phyloP scores from a whole-genome alignment of 2,113 vertebrate genomes.

The Pandion haliaetus region DNA sequence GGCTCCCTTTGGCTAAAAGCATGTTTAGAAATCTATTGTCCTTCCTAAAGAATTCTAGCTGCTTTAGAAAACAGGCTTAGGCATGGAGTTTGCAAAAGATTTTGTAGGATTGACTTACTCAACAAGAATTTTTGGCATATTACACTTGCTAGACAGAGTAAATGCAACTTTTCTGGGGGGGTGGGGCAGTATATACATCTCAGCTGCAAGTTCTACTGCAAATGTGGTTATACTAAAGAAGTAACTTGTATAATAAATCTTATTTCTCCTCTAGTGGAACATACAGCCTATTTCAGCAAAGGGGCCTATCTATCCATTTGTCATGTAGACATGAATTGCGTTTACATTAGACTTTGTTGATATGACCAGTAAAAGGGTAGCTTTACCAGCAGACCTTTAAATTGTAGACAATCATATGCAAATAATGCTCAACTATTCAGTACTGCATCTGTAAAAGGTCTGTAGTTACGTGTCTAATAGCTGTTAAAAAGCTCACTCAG shows the following conservation, averaged over 20 bases:
- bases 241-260: background rate
- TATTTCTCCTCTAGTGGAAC: background rate
- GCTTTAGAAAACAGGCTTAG: background rate
- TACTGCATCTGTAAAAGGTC: background rate
- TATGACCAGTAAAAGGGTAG: background rate
- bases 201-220: background rate
- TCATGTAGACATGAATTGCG: background rate
- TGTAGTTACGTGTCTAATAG: background rate
- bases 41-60: background rate
- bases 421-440: background rate
- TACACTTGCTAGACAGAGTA: background rate
- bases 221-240: background rate
- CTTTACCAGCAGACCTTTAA: background rate
- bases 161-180: background rate
- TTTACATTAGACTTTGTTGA: background rate
- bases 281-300: background rate
- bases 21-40: background rate
- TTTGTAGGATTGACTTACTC: background rate
- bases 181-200: background rate
- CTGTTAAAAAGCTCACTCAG: background rate
- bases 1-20: background rate
- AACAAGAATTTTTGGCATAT: background rate
- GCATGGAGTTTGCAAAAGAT: background rate
- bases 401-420: background rate
- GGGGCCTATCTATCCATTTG: background rate